Evolutionary conservation across 2,888 invertebrate species (phyloP).

Genomic region (Leptinotarsa haldemani): DNA sequence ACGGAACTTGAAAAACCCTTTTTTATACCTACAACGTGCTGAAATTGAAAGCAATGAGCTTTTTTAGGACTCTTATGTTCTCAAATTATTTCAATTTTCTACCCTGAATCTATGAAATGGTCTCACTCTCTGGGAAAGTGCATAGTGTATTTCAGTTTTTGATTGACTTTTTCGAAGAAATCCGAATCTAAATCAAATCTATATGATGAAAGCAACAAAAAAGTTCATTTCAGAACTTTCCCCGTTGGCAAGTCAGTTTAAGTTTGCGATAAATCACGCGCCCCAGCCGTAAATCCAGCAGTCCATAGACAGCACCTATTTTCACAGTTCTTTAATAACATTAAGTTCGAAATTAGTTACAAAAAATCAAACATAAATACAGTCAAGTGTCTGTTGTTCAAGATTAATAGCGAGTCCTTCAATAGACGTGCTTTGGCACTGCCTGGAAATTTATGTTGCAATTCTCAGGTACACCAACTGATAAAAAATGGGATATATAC

Average conservation of each 20-base stretch:
- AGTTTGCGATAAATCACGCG: constrained; percentile 41
- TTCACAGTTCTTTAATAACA: constrained; percentile 48
- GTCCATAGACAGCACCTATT: constrained; percentile 43
- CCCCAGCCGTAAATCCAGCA: constrained; percentile 42
- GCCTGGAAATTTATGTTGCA: constrained; percentile 53
- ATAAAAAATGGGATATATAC: neutral
- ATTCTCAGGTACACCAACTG: constrained; percentile 3
- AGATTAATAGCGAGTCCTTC: constrained; percentile 50
- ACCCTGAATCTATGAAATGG: no score
- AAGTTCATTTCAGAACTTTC: neutral
- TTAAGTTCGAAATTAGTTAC: constrained; percentile 46
- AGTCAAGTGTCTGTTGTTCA: constrained; percentile 52
- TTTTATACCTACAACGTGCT: no score
- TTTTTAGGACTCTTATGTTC: no score
- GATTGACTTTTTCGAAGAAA: neutral
- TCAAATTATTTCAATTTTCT: no score
- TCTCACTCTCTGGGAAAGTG: no score
- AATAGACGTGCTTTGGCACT: constrained; percentile 19
- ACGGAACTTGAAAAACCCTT: no score
- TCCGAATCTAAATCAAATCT: neutral
- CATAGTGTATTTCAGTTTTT: no score
- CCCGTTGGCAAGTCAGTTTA: constrained; percentile 26
- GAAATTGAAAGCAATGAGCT: no score
- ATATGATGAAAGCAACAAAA: neutral
- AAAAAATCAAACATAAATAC: constrained; percentile 47